These are phyloP conservation scores for Anadara kagoshimensis DNA, from an alignment of 1,140 invertebrate genomes.

Conservation along the genomic window DNA sequence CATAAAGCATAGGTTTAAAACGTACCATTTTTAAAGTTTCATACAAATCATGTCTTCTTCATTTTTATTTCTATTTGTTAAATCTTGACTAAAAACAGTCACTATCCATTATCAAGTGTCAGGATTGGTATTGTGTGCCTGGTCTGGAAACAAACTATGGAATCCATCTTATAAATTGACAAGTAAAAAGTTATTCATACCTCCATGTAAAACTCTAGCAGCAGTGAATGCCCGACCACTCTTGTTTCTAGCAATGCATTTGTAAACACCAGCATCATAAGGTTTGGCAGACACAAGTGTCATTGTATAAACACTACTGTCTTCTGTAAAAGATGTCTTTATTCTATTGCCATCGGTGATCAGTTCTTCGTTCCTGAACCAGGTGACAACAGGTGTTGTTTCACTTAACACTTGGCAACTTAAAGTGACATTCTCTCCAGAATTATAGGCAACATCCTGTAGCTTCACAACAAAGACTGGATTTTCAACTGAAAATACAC, in stretches of 20 bases:
- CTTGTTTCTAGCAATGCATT: constrained; percentile 87
- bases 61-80: too few species aligned
- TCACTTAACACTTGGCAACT: constrained; percentile 81
- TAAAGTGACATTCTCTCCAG: constrained; percentile 85
- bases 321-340: constrained; percentile 74
- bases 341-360: constrained; percentile 76
- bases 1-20: too few species aligned
- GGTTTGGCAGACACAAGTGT: constrained; percentile 67
- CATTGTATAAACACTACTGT: constrained; percentile 71
- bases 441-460: constrained; percentile 82
- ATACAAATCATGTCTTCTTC: too few species aligned
- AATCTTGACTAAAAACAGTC: too few species aligned
- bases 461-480: constrained; percentile 78
- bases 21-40: too few species aligned
- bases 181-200: constrained; percentile 48
- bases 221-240: constrained; percentile 75
- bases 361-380: constrained; percentile 81
- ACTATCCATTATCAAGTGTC: too few species aligned
- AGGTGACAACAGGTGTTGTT: constrained; percentile 92
- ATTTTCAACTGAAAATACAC: constrained; percentile 51
- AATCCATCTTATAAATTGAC: too few species aligned
- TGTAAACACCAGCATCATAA: constrained; percentile 89
- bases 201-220: constrained; percentile 76
- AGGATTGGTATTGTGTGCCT: too few species aligned
- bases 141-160: neutral